Evolutionary conservation across 2,113 vertebrate species (phyloP).

Genomic region (Pterophyllum scalare): DNA sequence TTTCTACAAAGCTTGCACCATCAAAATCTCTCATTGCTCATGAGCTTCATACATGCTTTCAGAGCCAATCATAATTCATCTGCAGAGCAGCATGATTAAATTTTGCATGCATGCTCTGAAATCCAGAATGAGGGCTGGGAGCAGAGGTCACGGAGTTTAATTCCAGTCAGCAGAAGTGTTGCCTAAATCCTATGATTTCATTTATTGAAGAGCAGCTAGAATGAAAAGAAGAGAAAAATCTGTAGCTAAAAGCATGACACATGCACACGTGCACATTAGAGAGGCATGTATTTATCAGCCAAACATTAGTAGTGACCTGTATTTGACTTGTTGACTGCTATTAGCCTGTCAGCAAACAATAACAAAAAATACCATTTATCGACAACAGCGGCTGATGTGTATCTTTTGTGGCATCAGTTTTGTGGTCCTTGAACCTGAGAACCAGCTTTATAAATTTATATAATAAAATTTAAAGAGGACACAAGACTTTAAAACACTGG

Average conservation of each 20-base stretch:
- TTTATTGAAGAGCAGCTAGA: constrained; percentile 23
- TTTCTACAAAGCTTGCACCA: not conserved
- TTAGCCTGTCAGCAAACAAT: not conserved
- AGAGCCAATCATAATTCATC: constrained; percentile 6
- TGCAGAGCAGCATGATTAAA: constrained; percentile 15
- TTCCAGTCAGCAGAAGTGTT: constrained; percentile 42
- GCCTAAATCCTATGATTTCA: constrained; percentile 57
- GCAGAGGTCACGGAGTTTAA: constrained; percentile 32
- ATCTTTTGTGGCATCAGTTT: not conserved
- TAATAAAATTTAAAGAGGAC: not conserved
- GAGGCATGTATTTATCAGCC: not conserved
- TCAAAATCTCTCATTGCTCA: not conserved
- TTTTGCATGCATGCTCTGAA: constrained; percentile 5
- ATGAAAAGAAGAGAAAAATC: constrained; percentile 36
- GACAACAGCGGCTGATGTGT: not conserved
- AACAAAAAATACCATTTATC: not conserved
- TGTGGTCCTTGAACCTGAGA: not conserved
- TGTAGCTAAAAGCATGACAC: constrained; percentile 8
- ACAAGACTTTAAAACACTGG: not conserved
- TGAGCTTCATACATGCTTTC: not conserved
- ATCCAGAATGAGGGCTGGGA: not conserved
- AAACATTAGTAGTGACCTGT: not conserved
- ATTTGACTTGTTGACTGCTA: not conserved
- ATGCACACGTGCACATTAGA: not conserved
- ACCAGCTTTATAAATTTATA: not conserved